Conservation (phyloP, 2,888 invertebrate species). For the Polietes domitor region DNA sequence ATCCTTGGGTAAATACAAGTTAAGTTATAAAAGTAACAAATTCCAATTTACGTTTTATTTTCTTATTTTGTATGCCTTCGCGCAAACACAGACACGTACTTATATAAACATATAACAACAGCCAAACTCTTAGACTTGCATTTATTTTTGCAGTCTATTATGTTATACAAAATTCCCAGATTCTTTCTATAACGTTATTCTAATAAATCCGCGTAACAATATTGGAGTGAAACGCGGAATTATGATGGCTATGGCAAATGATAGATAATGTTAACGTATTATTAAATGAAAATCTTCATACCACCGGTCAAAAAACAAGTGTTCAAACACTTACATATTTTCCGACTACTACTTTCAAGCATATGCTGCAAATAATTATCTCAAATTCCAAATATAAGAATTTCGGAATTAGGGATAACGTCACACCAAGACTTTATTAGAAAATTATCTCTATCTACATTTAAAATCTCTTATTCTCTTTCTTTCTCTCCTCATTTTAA, state of each 20-base stretch:
- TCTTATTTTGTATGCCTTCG: conserved; percentile 42
- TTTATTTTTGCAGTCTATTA: not conserved
- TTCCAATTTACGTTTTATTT: conserved; percentile 62
- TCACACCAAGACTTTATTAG: too few species aligned
- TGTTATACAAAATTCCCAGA: conserved; percentile 18
- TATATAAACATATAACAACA: not conserved
- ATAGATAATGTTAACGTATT: too few species aligned
- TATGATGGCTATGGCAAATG: conserved; percentile 17
- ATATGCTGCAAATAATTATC: too few species aligned
- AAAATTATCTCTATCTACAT: too few species aligned
- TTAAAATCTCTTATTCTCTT: too few species aligned
- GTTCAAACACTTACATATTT: too few species aligned
- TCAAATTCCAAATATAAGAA: too few species aligned
- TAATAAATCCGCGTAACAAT: conserved; percentile 27
- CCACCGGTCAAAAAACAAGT: too few species aligned
- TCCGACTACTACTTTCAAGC: too few species aligned
- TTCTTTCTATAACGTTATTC: conserved; percentile 15
- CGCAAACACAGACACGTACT: conserved; percentile 3
- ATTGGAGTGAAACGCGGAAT: conserved; percentile 24
- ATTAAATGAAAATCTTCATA: too few species aligned
- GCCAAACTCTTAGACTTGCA: not conserved
- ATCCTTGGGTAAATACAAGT: conserved; percentile 63
- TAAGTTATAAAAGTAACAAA: conserved; percentile 66
- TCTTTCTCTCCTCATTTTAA: too few species aligned
- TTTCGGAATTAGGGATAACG: too few species aligned